Evolutionary conservation across 2,113 vertebrate genomes (phyloP), one percentile per base, ranked within the genome.

Genomic region (Meleagris gallopavo): DNA sequence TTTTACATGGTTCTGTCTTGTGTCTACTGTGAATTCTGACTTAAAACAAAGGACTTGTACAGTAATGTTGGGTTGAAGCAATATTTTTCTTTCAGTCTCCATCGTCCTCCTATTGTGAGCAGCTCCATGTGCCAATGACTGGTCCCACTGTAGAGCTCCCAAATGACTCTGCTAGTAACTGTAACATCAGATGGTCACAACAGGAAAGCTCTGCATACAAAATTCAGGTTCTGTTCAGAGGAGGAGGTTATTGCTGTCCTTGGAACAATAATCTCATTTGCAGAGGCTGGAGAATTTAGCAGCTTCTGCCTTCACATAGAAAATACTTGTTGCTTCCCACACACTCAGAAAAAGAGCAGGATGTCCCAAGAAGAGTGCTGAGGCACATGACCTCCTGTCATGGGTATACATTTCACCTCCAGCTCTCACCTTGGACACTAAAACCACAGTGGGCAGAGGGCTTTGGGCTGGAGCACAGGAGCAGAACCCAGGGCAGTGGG

Each of bases 311-410:
- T 57, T 66, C 36, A 11, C 25, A n/a, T 1, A 32, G 32, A 67
- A 89, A 84, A 90, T 41, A 25, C 57, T 43, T 1, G 0, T n/a
- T 38, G 5, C 29, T 38, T 77, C 60, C 45, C 41, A 67, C 11
- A 1, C 0, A 3, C 48, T 88, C 50, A 50, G 72, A 41, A 54
- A 69, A 67, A 8, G 11, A 55, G 65, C 21, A 43, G 66, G 22
- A 25, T 40, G 41, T 61, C 67, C 38, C 78, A 82, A 52, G 79
- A 45, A 52, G 0, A 38, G 34, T 0, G 22, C 57, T 2, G 30
- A 52, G 11, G 1, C n/a, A n/a, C n/a, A n/a, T n/a, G n/a, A 66
- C 52, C 1, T 2, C 9, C 46, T 3, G 16, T 11, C 0, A 1
- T 4, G 25, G 43, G 14, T 22, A 58, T 38, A 38, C 7, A 7